A percentile compares a stretch with the other conserved stretches of the same genome.
Conservation (phyloP, 2,888 invertebrate species). For the Perizoma affinitatum region DNA sequence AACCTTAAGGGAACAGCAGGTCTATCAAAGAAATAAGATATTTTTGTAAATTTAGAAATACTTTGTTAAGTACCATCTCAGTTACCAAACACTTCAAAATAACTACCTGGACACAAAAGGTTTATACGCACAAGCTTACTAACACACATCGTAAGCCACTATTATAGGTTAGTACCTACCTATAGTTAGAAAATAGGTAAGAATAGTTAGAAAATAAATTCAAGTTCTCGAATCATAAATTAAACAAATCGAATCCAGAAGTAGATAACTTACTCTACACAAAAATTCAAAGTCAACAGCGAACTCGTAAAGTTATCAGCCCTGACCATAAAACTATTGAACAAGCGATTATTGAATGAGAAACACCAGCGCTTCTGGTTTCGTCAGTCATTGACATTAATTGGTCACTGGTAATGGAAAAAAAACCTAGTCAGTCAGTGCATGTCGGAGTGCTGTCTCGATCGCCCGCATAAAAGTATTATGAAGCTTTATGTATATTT, state of each 20-base stretch:
- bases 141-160: conserved; percentile 1
- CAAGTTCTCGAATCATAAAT: conserved; percentile 18
- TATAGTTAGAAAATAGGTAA: conserved; percentile 1
- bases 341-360: conserved; percentile 61
- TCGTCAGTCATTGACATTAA: conserved; percentile 77
- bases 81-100: too few species aligned
- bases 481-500: conserved; percentile 59
- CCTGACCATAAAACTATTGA: conserved; percentile 43
- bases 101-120: too few species aligned
- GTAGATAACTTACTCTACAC: conserved; percentile 3
- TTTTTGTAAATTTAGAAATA: too few species aligned
- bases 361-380: conserved; percentile 64
- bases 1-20: too few species aligned
- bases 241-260: conserved; percentile 18
- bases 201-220: conserved; percentile 4
- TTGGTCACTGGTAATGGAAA: conserved; percentile 65
- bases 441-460: conserved; percentile 59
- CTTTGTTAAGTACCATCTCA: too few species aligned
- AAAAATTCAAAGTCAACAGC: conserved; percentile 26
- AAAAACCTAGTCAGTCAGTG: conserved; percentile 76
- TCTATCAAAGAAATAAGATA: too few species aligned
- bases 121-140: background rate
- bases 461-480: conserved; percentile 45
- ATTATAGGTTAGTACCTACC: background rate
- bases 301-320: conserved; percentile 42